These are phyloP conservation scores for Dryobotodes eremita DNA, from an alignment of 2,888 invertebrate genomes.

Conservation along the genomic window DNA sequence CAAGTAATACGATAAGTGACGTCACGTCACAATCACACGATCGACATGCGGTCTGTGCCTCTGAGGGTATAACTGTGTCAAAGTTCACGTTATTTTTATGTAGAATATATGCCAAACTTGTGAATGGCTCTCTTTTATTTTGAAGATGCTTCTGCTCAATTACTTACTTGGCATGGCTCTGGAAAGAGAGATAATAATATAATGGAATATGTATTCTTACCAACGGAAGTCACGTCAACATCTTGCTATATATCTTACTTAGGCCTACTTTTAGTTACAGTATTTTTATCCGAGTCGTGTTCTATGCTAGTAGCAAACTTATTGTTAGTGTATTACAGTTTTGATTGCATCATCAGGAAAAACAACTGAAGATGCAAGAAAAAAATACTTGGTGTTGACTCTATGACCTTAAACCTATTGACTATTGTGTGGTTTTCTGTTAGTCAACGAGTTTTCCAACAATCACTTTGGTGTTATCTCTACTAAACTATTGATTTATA, in stretches of 20 bases:
- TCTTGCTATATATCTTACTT: not conserved
- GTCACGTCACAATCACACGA: slow-evolving; percentile 25
- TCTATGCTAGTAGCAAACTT: not conserved
- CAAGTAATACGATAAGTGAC: slow-evolving; percentile 56
- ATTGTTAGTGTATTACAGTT: not conserved
- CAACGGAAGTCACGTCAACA: not conserved
- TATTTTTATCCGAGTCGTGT: not conserved
- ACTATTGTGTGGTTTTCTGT: slow-evolving; percentile 48
- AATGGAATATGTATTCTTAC: not conserved
- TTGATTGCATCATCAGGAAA: slow-evolving; percentile 23
- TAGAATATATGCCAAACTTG: not conserved
- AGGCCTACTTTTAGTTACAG: not conserved
- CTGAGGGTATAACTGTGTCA: slow-evolving; percentile 18
- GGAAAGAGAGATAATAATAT: not conserved
- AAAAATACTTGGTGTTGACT: slow-evolving; percentile 29
- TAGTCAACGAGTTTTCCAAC: slow-evolving; percentile 24
- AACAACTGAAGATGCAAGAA: slow-evolving; percentile 27
- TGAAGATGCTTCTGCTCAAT: not conserved
- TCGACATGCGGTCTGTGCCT: slow-evolving; percentile 50
- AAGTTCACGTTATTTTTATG: slow-evolving; percentile 17
- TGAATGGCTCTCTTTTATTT: not conserved
- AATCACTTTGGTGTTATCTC: slow-evolving; percentile 37
- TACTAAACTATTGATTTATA: slow-evolving; percentile 8
- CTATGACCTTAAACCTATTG: slow-evolving; percentile 32
- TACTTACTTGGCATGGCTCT: not conserved